These are phyloP conservation scores for Orchestes rusci DNA, from an alignment of 2,888 invertebrate species.

Conservation along the genomic window DNA sequence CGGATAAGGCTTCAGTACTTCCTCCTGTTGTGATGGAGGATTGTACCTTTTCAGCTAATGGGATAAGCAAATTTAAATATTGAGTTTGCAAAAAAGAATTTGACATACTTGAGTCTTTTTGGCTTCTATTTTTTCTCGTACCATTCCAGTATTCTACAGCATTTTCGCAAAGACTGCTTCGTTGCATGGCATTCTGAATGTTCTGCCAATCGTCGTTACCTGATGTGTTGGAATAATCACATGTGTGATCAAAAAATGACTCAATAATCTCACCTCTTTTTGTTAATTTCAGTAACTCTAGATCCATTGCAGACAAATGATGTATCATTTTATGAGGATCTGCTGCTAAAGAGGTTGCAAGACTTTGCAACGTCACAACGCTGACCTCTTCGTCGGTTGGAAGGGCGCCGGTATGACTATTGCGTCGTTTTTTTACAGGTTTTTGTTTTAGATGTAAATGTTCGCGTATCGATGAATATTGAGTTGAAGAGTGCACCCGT, in stretches of 20 bases:
- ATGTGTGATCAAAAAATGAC: too few relatives aligned
- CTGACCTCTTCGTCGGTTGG: constrained; percentile 8
- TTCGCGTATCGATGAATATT: background rate
- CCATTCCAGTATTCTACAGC: constrained; percentile 27
- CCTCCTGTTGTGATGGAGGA: constrained; percentile 32
- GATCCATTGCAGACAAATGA: constrained; percentile 50
- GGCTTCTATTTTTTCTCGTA: too few relatives aligned
- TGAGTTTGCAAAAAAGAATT: too few relatives aligned
- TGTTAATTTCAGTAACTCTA: constrained; percentile 57
- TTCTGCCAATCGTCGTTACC: constrained; percentile 43
- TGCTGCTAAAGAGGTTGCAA: constrained; percentile 9
- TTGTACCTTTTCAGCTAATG: too few relatives aligned
- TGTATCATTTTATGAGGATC: constrained; percentile 7
- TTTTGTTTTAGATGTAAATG: background rate
- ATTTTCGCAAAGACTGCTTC: constrained; percentile 35
- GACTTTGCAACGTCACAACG: constrained; percentile 13
- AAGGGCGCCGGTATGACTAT: constrained; percentile 19
- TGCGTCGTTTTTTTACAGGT: constrained; percentile 15
- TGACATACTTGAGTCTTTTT: too few relatives aligned
- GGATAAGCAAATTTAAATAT: too few relatives aligned
- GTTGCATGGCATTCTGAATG: constrained; percentile 34
- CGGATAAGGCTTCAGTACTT: constrained; percentile 62
- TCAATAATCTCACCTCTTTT: constrained; percentile 38
- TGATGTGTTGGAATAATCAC: too few relatives aligned
- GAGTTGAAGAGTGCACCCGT: constrained; percentile 12